Base-by-base conservation (phyloP, 2,888 invertebrate genomes). In the Troides helena region DNA sequence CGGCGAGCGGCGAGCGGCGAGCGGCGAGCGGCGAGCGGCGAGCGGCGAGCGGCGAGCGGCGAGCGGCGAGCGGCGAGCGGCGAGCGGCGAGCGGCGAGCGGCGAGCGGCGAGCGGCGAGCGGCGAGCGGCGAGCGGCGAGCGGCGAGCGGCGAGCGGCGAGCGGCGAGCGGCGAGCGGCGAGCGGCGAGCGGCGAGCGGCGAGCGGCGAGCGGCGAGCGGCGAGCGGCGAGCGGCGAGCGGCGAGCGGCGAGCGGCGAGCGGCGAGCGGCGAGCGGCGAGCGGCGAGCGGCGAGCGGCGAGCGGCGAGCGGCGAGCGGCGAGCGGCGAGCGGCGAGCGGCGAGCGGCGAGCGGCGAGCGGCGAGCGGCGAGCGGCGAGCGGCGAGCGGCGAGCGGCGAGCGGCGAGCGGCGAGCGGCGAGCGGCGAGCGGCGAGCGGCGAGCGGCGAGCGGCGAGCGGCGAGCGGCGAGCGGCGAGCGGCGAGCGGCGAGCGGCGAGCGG, bases 51-150 rank as follows among this genome's bases (percentile, higher is more conserved):
- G 85, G 85, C 83, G 83, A 83, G 83, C 78, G 81, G 84, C 88
- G 90, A 88, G 90, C 78, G 80, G 84, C 88, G 90, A 88, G 90
- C n/a, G n/a, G n/a, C n/a, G 90, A 85, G 86, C 83, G 85, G 85
- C 83, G 83, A 83, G 83, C 78, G 81, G 84, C 88, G 90, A 88
- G 90, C 78, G 80, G 84, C 88, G 90, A 88, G 90, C n/a, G n/a
- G n/a, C n/a, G 90, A 85, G 86, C 83, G 85, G 85, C 83, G 83
- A 83, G 83, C 78, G 81, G 84, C 88, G 90, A 88, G 90, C 78
- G 80, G 84, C 88, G 90, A 88, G 90, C n/a, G n/a, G n/a, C n/a
- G 90, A 85, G 86, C 83, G 85, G 85, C 83, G 83, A 83, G 83
- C 78, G 81, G 84, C 88, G 90, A 88, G 90, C 78, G 80, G 84